Evolutionary conservation across 2,888 invertebrate genomes (phyloP), one percentile per base, ranked within the genome.

Genomic region (Campoletis raptor): DNA sequence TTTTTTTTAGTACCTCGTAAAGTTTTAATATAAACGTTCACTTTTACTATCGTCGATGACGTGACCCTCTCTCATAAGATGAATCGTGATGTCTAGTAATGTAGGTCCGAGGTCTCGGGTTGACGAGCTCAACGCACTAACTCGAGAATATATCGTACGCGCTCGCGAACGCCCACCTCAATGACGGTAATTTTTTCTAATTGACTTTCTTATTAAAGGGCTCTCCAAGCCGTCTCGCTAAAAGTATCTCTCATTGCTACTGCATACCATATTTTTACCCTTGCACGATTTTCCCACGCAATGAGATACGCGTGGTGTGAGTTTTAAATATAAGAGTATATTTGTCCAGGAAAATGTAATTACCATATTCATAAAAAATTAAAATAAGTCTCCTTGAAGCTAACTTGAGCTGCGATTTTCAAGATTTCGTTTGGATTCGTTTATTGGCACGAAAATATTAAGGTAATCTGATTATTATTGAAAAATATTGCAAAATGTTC

Each of bases 121-220:
- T 87, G 73, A 89, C 90, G 89, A 69, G 74, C 84, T 82, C 79
- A 79, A 82, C 64, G 74, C 67, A 70, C 66, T 72, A 79, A 81
- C 76, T 81, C 81, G 81, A 15, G 37, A 67, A 48, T 24, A 24
- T 61, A 70, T 54, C 61, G 21, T 48, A 48, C 76, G 74, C 80
- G 86, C 66, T 73, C 64, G 73, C 54, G 40, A 64, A 83, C 83
- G 87, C 91, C 92, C 91, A 92, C 91, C 81, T 87, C 89, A 88
- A 90, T 89, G 88, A 90, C 88, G 89, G 89, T 92, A 92, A 92
- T 92, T 91, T 90, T 90, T 88, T 86, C 90, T 92, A 92, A 92
- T 92, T 92, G 91, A 89, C 90, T 89, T 89, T 90, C 90, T 92
- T 91, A 92, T 92, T 91, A 91, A 87, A 89, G 85, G 37, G 45